Evolutionary conservation across 2,888 invertebrate species (phyloP), one percentile per base, ranked within the genome.

Genomic region (Polydrusus pterygomalis): DNA sequence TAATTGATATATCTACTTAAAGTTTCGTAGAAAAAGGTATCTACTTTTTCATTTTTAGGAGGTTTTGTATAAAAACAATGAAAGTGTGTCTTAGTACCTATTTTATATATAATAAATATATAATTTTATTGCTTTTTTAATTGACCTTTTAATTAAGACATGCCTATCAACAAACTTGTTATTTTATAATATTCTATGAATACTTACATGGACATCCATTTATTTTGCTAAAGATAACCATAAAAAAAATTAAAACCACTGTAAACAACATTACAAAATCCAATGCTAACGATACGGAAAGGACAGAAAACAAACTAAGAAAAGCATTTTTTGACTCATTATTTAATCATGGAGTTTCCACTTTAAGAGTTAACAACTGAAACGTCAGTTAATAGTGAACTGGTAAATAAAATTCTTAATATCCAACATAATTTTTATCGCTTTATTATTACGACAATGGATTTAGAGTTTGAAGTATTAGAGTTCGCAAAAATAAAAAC

Each of bases 271-370:
- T 71, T 54, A 71, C 63, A n/a, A 68, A 51, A 34, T 67, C 18
- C 6, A 68, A 40, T 56, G 40, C 20, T 51, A 25, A 20, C 40
- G 38, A 40, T 38, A 20, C 40, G 54, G 40, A 20, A 68, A 68
- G 54, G 9, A 49, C 40, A 51, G 68, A 51, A 54, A 68, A 68
- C 68, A 68, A 18, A 56, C 68, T 68, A 68, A 68, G 54, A 56
- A 34, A 17, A 49, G 18, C 51, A 54, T 56, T 68, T 68, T 68
- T 18, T 38, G 40, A 68, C 20, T 54, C 10, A 40, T 54, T 34
- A 40, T 68, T 54, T 54, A 54, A 40, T 25, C 68, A 68, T 40
- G 34, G 38, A 68, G 68, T 68, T 68, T 63, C 45, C n/a, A 63
- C 45, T 47, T 63, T 13, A 47, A 63, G 63, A 63, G 58, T 40